These are phyloP conservation scores for Cryptoleucopteryx plumbea DNA, from an alignment of 2,113 vertebrate species.

Conservation along the genomic window DNA sequence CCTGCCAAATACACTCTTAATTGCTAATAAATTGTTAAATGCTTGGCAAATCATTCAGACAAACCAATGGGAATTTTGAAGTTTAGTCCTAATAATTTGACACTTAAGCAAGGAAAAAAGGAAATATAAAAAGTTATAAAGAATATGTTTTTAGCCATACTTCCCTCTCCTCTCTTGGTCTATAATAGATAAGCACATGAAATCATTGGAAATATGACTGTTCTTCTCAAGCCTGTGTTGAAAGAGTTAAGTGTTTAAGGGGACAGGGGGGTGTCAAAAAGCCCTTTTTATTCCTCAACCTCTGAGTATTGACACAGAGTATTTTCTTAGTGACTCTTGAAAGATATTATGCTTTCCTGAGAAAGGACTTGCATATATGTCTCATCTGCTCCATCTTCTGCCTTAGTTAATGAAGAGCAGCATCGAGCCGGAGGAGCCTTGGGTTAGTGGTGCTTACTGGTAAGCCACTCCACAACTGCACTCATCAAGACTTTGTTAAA, in stretches of 20 bases:
- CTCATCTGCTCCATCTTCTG: background rate
- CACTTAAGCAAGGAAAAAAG: background rate
- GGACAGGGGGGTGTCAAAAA: background rate
- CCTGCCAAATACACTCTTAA: background rate
- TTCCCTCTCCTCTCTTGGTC: background rate
- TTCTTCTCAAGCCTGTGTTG: background rate
- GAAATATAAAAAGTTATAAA: background rate
- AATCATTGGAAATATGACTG: background rate
- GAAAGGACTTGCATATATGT: background rate
- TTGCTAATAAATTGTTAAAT: constrained; percentile 1
- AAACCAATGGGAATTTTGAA: background rate
- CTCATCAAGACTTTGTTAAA: background rate
- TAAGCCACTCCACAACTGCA: background rate
- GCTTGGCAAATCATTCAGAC: background rate
- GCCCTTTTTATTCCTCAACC: background rate
- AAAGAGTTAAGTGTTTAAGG: background rate
- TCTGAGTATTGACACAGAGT: background rate
- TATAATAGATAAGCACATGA: background rate
- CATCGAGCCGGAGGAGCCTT: rapidly evolving
- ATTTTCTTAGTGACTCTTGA: background rate
- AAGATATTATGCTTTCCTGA: background rate
- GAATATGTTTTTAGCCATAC: background rate
- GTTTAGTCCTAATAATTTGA: background rate
- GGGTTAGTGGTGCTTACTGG: background rate
- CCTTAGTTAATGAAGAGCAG: background rate